Percentiles rank a stretch among this genome's conserved stretches.
phyloP scores from a whole-genome alignment of 2,888 invertebrate species.

The Drosophila prostipennis region DNA sequence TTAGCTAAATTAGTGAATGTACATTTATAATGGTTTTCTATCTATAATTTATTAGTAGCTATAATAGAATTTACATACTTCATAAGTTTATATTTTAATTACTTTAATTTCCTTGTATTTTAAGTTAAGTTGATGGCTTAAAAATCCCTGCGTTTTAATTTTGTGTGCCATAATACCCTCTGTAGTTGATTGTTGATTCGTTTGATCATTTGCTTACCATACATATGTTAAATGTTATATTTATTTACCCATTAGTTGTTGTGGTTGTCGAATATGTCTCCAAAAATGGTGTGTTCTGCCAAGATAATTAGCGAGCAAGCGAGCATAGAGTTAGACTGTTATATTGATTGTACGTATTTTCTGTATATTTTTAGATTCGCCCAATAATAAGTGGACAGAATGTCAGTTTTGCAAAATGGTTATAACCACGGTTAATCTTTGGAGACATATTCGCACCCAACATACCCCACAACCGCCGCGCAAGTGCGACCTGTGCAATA shows the following conservation, averaged over 20 bases:
- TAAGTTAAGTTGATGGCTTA: not conserved
- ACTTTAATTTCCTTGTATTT: not conserved
- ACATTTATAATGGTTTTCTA: too few species aligned
- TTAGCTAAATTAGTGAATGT: too few species aligned
- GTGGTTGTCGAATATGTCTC: constrained; percentile 83
- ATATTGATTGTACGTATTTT: constrained; percentile 56
- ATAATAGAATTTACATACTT: not conserved
- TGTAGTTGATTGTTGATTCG: not conserved
- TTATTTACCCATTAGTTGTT: constrained; percentile 38
- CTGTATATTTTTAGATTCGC: constrained; percentile 84
- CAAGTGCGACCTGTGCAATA: constrained; percentile 84
- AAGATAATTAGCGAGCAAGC: not conserved
- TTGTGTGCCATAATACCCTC: not conserved
- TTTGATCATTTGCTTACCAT: not conserved
- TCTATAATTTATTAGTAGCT: too few species aligned
- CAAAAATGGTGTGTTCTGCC: constrained; percentile 66
- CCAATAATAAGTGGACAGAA: constrained; percentile 85
- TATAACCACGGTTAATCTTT: constrained; percentile 85
- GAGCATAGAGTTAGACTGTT: constrained; percentile 4
- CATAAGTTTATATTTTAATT: constrained; percentile 1
- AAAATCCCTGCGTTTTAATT: not conserved
- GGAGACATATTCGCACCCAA: constrained; percentile 85
- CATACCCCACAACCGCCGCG: constrained; percentile 84
- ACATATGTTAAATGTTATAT: constrained; percentile 10
- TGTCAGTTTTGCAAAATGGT: constrained; percentile 85